phyloP scores from a whole-genome alignment of 2,888 invertebrate species.

The Vannuccia rotundouncinata region DNA sequence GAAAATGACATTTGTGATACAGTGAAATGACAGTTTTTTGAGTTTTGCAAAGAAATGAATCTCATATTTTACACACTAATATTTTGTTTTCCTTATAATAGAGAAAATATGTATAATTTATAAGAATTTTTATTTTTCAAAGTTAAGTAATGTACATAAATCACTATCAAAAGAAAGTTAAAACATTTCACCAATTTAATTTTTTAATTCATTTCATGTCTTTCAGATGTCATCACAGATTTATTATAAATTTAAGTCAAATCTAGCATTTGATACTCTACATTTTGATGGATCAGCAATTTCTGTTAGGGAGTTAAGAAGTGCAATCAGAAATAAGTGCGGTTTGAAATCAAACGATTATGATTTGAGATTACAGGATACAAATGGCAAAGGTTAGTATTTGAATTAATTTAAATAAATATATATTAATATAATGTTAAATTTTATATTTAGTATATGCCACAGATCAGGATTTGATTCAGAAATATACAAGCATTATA shows the following conservation, averaged over 20 bases:
- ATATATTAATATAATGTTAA: neutral
- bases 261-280: neutral
- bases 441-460: neutral
- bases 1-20: no score
- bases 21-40: no score
- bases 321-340: conserved; percentile 12
- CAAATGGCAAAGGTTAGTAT: conserved; percentile 9
- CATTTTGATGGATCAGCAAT: conserved; percentile 29
- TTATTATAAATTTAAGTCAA: neutral
- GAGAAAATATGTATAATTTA: no score
- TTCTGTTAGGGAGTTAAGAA: conserved; percentile 22
- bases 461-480: neutral
- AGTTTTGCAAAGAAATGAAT: no score
- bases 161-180: no score
- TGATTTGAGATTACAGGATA: conserved; percentile 10
- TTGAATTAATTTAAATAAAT: neutral
- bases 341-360: conserved; percentile 24
- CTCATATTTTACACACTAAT: no score
- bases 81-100: no score
- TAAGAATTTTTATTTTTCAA: no score
- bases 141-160: no score
- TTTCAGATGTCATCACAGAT: neutral
- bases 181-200: no score
- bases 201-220: no score
- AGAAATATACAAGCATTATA: neutral